phyloP scores from a whole-genome alignment of 2,113 vertebrate species.

The Melanocharis versteri region DNA sequence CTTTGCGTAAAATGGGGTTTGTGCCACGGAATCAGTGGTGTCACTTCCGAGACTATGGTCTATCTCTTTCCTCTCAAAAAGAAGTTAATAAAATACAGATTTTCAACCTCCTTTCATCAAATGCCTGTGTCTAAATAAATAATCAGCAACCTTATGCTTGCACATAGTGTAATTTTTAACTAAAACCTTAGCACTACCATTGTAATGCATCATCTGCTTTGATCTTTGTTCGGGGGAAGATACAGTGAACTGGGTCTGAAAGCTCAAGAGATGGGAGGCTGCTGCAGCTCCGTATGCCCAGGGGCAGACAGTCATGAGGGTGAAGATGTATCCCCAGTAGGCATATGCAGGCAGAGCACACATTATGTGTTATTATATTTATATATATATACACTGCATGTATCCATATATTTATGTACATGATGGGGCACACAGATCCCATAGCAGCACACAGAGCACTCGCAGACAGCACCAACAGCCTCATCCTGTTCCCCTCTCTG shows the following conservation, averaged over 20 bases:
- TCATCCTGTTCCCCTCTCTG: neutral
- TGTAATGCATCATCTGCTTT: neutral
- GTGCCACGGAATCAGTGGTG: neutral
- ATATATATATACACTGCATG: too few species aligned
- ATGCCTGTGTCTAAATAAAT: neutral
- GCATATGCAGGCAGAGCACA: neutral
- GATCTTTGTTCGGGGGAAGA: neutral
- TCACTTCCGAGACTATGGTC: neutral
- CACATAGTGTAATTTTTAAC: neutral
- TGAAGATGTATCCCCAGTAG: neutral
- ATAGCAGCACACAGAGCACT: neutral
- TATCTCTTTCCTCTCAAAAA: neutral
- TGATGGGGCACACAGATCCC: neutral
- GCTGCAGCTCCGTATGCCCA: fast-evolving
- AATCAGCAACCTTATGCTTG: neutral
- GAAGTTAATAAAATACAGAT: neutral
- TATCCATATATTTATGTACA: neutral
- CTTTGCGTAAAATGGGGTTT: neutral
- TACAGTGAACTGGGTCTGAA: neutral
- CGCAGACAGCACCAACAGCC: neutral
- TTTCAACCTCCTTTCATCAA: neutral
- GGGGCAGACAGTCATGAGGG: neutral
- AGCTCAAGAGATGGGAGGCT: neutral
- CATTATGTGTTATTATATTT: too few species aligned
- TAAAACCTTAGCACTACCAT: neutral